Base-by-base conservation (phyloP, 1,140 invertebrate species). In the Calephelis virginiensis region DNA sequence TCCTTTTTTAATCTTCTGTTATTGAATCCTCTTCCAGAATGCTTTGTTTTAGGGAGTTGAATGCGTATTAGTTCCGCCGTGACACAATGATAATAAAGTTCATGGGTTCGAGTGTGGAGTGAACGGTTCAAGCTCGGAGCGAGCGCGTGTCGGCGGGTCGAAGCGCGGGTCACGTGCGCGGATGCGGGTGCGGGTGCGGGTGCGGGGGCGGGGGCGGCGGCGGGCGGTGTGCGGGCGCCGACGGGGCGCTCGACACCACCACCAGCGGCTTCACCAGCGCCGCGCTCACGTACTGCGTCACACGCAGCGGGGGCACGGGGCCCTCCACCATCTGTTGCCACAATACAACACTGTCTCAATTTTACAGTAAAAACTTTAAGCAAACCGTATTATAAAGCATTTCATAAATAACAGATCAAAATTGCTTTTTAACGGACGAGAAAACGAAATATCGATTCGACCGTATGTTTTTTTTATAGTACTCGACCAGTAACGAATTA, bases 241-340 rank as follows among this genome's bases (percentile, higher is more conserved):
- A 62, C 48, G 62, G 69, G 46, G 72, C 67, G 60, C 71, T 70
- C 13, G 77, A 79, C 59, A 87, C 81, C 63, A 88, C 83, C 53
- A 89, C 84, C 68, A 89, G 77, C 14, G 85, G 84, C 68, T 88
- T 88, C 59, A 88, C 81, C 60, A 87, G 81, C 14, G 85, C 85
- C 17, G 86, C 78, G 77, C 82, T 84, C 11, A 89, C 68, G 77
- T 89, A 89, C 68, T 86, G 85, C 59, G 85, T 85, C 62, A 89
- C 80, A 17, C 82, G 82, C 47, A 87, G 70, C 8, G 86, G 86
- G 17, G 82, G 69, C 28, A 85, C 83, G 17, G 67, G 71, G 63
- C 81, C 78, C 62, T 86, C 83, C 68, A 89, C 85, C 81, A 89
- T 79, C 45, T 87, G 85, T 2, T 13, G 10, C 10, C 28, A 14